Conservation (phyloP, 2,888 invertebrate genomes). For the Metacarcinus magister region DNA sequence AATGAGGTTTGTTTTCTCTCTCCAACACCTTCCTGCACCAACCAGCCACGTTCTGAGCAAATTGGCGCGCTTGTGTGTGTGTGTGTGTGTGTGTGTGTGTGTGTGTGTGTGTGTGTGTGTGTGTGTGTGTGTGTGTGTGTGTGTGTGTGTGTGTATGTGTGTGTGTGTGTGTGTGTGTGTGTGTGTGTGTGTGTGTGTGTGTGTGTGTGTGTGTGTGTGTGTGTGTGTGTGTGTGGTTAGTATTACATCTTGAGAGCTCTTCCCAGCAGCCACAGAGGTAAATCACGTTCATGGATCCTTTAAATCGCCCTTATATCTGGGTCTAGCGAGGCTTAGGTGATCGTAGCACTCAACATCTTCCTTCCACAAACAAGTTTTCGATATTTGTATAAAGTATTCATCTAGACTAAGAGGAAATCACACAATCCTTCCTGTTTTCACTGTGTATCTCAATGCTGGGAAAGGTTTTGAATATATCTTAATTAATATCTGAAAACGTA, state of each 20-base stretch:
- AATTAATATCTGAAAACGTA: not conserved
- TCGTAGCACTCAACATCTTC: not conserved
- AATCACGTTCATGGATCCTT: not conserved
- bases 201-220: constrained; percentile 53
- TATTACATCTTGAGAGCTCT: not conserved
- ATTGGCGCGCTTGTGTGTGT: not conserved
- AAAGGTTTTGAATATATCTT: not conserved
- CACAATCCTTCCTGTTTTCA: not conserved
- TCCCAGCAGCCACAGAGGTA: not conserved
- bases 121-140: not conserved
- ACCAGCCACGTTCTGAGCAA: not conserved
- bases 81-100: not conserved
- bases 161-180: not conserved
- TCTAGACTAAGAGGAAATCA: not conserved
- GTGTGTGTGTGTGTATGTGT: not conserved
- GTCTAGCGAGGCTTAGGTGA: not conserved
- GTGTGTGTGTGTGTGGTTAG: not conserved
- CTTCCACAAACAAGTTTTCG: not conserved
- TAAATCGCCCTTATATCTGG: not conserved
- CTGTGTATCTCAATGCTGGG: not conserved
- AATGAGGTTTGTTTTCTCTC: not conserved
- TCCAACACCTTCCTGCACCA: not conserved
- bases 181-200: not conserved
- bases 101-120: not conserved
- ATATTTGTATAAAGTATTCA: not conserved